Evolutionary conservation across 2,888 invertebrate genomes (phyloP), one percentile per base, ranked within the genome.

Genomic region (Pyrrhosoma nymphula): DNA sequence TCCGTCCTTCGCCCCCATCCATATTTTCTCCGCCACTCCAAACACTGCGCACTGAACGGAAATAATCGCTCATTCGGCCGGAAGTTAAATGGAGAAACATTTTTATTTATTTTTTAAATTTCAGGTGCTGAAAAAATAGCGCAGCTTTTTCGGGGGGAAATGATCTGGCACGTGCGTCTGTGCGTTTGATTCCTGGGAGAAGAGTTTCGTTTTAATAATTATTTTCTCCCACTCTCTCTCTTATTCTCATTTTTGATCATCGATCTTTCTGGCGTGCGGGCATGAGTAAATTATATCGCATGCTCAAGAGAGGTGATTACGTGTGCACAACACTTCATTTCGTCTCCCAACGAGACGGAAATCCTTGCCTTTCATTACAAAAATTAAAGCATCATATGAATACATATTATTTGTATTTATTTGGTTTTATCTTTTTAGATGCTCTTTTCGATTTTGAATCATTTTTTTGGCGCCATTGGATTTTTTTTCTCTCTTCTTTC

Each of bases 21-120:
- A 63, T n/a, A 91, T 91, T 91, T 93, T 93, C 69, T 35, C 69
- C n/a, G 75, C 69, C 69, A 93, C 93, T 93, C 93, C 93, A 75
- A 75, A 75, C 93, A 93, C 10, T 26, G 93, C 47, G 93, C 47
- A 75, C 47, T 20, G 93, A 69, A 93, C 69, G 93, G 93, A 93
- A 75, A 55, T 93, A 93, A 93, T 93, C 93, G 93, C 47, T 39
- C 93, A 75, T 47, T 55, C 93, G 93, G n/a, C 69, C 75, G 69
- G 69, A 55, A 69, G 93, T 47, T 93, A 75, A 93, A 60, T 93
- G 69, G 93, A 82, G 91, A 93, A 60, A 60, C 60, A 1, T 60
- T 20, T 60, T 10, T 60, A 10, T 60, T 20, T 20, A 10, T 47
- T 93, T 93, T 93, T 93, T 47, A 47, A 47, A 4, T 93, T 93